These are phyloP conservation scores for Aphelinus certus DNA, from an alignment of 1,140 invertebrate species.

Conservation along the genomic window DNA sequence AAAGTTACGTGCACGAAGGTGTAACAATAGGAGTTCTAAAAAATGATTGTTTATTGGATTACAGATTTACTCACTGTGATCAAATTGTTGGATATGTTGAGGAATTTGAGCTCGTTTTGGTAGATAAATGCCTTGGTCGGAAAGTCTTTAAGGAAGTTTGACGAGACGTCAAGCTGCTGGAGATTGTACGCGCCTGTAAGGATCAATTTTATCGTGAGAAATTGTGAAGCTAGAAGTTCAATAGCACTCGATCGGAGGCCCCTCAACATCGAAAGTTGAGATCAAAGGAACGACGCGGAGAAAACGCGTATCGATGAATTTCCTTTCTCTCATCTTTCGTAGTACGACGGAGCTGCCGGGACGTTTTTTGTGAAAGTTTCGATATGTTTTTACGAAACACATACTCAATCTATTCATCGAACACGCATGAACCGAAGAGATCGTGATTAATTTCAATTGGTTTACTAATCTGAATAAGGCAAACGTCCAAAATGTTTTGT, in stretches of 20 bases:
- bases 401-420: no score
- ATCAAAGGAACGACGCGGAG: neutral
- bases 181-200: conserved; percentile 73
- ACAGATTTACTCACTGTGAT: conserved; percentile 71
- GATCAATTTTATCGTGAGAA: neutral
- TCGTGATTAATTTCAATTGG: no score
- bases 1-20: neutral
- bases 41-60: neutral
- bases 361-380: no score
- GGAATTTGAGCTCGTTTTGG: conserved; percentile 73
- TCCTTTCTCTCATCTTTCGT: no score
- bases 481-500: no score
- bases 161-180: conserved; percentile 81
- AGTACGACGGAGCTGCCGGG: no score
- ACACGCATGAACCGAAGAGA: neutral
- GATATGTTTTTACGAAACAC: no score
- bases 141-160: conserved; percentile 85
- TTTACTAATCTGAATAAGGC: no score
- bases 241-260: neutral
- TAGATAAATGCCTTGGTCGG: conserved; percentile 79
- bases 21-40: neutral
- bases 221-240: conserved; percentile 4
- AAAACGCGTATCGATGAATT: neutral
- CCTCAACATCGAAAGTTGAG: neutral
- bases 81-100: conserved; percentile 86